These are phyloP conservation scores for Pissodes strobi DNA, from an alignment of 1,140 invertebrate genomes.

Conservation along the genomic window DNA sequence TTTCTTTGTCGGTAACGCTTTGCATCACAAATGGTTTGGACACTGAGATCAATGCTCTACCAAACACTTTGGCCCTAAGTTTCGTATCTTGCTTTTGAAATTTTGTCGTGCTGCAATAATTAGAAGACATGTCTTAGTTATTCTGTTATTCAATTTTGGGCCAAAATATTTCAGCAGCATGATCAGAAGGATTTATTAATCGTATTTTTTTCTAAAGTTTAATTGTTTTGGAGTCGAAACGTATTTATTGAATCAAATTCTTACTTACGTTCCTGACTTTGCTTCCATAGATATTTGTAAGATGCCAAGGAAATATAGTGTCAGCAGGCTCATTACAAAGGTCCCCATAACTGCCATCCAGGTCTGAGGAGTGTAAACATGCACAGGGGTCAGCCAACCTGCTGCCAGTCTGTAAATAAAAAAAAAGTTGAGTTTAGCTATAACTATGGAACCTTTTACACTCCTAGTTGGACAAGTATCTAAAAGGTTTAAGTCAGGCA, in stretches of 20 bases:
- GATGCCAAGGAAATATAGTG: constrained; percentile 8
- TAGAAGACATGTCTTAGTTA: too few species aligned
- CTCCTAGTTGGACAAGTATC: too few species aligned
- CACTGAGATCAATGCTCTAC: constrained; percentile 20
- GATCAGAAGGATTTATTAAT: too few species aligned
- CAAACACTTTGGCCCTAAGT: constrained; percentile 6
- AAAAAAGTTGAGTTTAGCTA: too few species aligned
- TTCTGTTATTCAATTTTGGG: too few species aligned
- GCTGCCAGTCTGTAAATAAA: constrained; percentile 39
- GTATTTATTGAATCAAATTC: too few species aligned
- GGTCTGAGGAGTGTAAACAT: constrained; percentile 39
- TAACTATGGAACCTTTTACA: too few species aligned
- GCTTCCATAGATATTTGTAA: neutral
- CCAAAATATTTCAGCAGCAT: too few species aligned
- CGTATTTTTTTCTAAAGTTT: too few species aligned
- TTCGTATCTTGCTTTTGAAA: neutral
- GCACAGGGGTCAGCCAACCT: constrained; percentile 45
- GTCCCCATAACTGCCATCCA: constrained; percentile 43
- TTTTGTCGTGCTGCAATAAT: too few species aligned
- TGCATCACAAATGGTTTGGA: constrained; percentile 36
- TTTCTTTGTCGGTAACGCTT: constrained; percentile 18
- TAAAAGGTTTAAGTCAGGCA: too few species aligned
- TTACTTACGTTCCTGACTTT: neutral
- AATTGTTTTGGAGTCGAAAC: too few species aligned
- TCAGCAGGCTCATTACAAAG: constrained; percentile 2